These are phyloP conservation scores for Danionella cerebrum DNA, from an alignment of 2,113 vertebrate species.

Conservation along the genomic window DNA sequence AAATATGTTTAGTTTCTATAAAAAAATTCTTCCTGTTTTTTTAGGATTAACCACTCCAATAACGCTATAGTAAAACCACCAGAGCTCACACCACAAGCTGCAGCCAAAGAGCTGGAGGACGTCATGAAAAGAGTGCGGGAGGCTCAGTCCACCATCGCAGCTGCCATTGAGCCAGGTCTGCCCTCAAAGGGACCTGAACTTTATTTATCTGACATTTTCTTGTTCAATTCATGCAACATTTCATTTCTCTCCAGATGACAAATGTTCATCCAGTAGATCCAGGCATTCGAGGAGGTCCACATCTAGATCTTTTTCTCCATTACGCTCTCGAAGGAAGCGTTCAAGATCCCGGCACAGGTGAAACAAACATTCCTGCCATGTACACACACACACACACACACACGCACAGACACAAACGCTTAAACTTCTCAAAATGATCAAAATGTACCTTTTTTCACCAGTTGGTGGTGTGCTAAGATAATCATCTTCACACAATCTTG, in stretches of 20 bases:
- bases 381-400: too few species aligned
- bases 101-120: constrained; percentile 90
- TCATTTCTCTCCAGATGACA: constrained; percentile 45
- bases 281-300: constrained; percentile 68
- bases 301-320: constrained; percentile 75
- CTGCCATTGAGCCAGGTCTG: constrained; percentile 90
- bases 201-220: background rate
- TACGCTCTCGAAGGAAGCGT: constrained; percentile 74
- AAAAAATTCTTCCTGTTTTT: background rate
- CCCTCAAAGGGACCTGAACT: too few species aligned
- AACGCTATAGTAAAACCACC: constrained; percentile 97
- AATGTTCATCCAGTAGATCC: constrained; percentile 62
- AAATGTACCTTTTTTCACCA: too few species aligned
- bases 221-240: background rate
- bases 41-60: constrained; percentile 98
- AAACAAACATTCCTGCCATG: background rate
- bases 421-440: too few species aligned
- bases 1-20: background rate
- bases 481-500: too few species aligned
- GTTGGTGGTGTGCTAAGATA: too few species aligned
- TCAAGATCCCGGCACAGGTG: constrained; percentile 87
- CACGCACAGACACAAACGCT: too few species aligned
- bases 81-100: constrained; percentile 93
- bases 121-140: constrained; percentile 96
- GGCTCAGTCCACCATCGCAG: constrained; percentile 89